phyloP scores from a whole-genome alignment of 2,113 vertebrate species.

The Antechinus stuartii region DNA sequence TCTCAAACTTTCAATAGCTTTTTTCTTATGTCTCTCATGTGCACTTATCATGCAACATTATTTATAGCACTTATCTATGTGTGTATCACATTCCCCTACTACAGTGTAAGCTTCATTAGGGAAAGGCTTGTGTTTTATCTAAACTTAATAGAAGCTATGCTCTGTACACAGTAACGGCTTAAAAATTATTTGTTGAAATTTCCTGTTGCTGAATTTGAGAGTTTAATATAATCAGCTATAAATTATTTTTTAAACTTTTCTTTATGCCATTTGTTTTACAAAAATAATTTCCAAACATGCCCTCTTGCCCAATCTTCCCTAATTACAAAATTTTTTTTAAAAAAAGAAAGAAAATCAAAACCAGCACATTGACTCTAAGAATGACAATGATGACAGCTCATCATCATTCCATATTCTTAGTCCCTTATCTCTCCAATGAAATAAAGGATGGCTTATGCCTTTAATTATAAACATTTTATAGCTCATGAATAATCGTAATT shows the following conservation, averaged over 20 bases:
- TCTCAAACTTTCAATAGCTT: background rate
- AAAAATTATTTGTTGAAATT: background rate
- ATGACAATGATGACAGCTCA: background rate
- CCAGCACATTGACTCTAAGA: background rate
- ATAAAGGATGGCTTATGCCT: background rate
- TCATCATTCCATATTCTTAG: background rate
- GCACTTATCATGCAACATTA: background rate
- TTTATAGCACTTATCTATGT: background rate
- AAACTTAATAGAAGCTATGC: background rate
- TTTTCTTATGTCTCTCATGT: background rate
- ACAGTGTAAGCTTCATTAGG: background rate
- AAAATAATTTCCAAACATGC: background rate
- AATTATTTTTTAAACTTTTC: background rate
- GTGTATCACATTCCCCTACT: background rate
- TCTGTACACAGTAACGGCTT: background rate
- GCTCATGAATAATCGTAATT: background rate
- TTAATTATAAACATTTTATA: background rate
- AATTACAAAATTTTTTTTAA: background rate
- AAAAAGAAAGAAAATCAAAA: background rate
- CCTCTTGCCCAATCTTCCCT: background rate
- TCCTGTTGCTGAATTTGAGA: background rate
- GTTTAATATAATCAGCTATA: background rate
- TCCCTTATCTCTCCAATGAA: background rate
- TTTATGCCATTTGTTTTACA: background rate
- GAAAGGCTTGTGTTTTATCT: background rate